Evolutionary conservation across 92 coral and sea anemone genomes (phyloP), one percentile per base, ranked within the genome.

Genomic region (Porites rus): DNA sequence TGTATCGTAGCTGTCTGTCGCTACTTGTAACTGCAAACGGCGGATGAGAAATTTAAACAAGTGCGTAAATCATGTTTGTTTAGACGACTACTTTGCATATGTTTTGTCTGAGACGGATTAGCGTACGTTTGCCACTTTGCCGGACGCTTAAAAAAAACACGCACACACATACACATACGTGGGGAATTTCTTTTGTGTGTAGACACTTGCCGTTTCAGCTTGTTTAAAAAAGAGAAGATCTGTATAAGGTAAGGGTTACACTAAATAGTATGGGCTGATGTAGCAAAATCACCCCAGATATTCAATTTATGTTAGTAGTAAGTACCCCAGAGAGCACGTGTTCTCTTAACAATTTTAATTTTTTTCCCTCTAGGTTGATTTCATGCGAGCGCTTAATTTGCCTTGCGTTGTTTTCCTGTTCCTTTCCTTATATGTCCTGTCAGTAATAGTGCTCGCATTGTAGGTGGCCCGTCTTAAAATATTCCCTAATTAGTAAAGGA

Each of bases 1-100:
- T 12, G 1, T 46, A 1, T 65, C 16, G 60, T 28, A 3, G n/a
- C 67, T 63, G 11, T 46, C 24, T 51, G 22, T 52, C 76, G 6
- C 68, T 52, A 8, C 84, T 65, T 4, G 72, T 78, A 63, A 78
- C 31, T 65, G 68, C 72, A 38, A 3, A 58, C 50, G 62, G 64
- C 50, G 51, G 62, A 66, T 52, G 52, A 65, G 63, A 79, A 66
- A 51, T 18, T 8, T 51, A 79, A 79, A 79, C 60, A 79, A 54
- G 61, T 51, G 61, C 56, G 67, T 73, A 46, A 79, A 12, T 66
- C 22, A 21, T 79, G 74, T 79, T 24, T 79, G 43, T 51, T 31
- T 9, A 65, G 84, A 21, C n/a, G 58, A 31, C 59, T 25, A 28
- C 68, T 76, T 60, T 76, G 10, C 80, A 13, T 21, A 17, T 63